These are phyloP conservation scores for Silurus glanis DNA, from an alignment of 2,113 vertebrate species.

Conservation along the genomic window DNA sequence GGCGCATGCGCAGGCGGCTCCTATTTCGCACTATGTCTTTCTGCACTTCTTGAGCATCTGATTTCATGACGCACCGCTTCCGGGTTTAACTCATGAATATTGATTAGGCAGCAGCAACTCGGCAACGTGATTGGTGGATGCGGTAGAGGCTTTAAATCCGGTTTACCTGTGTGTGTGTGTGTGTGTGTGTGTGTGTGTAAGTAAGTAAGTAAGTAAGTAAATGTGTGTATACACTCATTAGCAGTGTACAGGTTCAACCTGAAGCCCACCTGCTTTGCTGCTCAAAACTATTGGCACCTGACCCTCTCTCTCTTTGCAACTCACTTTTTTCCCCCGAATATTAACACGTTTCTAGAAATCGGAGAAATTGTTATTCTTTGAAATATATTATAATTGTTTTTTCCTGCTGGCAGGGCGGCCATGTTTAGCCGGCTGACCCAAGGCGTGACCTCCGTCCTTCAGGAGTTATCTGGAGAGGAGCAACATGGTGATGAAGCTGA, in stretches of 20 bases:
- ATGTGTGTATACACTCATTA: background rate
- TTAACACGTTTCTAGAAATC: too few species aligned
- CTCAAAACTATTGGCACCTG: background rate
- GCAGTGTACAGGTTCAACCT: background rate
- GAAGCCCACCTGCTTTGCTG: background rate
- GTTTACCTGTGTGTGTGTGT: background rate
- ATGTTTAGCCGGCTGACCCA: constrained; percentile 89
- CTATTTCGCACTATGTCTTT: background rate
- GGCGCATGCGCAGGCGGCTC: background rate
- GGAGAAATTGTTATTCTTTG: too few species aligned
- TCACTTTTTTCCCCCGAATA: too few species aligned
- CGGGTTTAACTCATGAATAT: constrained; percentile 1
- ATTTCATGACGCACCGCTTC: background rate
- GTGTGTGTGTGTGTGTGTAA: too few species aligned
- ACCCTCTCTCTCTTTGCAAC: too few species aligned
- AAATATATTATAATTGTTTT: background rate
- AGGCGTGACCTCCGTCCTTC: constrained; percentile 78
- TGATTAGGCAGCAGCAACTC: background rate
- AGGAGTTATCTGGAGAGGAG: constrained; percentile 86
- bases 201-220: too few species aligned
- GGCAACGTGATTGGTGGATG: background rate
- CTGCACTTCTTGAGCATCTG: background rate
- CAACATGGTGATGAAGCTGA: constrained; percentile 63
- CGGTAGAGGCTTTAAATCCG: background rate
- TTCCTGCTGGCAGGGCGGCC: constrained; percentile 68